These are phyloP conservation scores for Poeciliopsis turrubarensis DNA, from an alignment of 2,113 vertebrate species.

Conservation along the genomic window DNA sequence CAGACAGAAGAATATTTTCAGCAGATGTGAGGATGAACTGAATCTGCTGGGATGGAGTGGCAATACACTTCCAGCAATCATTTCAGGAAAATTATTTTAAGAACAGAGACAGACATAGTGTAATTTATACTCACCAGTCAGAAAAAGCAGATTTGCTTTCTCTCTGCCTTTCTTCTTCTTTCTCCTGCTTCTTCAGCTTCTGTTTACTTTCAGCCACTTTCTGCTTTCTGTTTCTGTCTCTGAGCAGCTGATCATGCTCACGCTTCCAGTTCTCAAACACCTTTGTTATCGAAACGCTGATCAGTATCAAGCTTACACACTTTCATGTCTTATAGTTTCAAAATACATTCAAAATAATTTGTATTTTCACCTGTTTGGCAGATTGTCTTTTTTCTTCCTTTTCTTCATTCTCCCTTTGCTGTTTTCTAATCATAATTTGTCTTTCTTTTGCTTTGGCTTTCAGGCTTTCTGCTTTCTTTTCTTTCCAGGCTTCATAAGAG, in stretches of 20 bases:
- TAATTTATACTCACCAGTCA: conserved; percentile 82
- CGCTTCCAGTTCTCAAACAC: conserved; percentile 93
- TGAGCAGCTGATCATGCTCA: conserved; percentile 81
- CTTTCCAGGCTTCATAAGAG: conserved; percentile 92
- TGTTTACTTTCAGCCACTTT: conserved; percentile 80
- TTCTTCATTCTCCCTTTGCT: conserved; percentile 78
- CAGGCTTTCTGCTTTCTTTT: conserved; percentile 84
- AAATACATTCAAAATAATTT: background rate
- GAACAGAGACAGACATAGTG: background rate
- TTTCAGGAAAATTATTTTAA: no score
- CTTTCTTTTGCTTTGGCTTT: conserved; percentile 80
- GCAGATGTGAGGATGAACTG: no score
- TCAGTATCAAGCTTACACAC: background rate
- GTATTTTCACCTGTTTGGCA: conserved; percentile 79
- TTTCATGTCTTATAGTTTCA: background rate
- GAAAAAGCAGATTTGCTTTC: conserved; percentile 82
- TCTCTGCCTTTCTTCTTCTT: conserved; percentile 82
- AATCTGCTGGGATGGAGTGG: no score
- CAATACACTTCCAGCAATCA: no score
- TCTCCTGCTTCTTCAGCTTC: conserved; percentile 80
- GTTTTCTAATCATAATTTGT: conserved; percentile 74
- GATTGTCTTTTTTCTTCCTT: conserved; percentile 79
- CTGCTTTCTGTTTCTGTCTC: conserved; percentile 81
- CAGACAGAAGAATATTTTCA: background rate
- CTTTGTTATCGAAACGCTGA: conserved; percentile 65